Evolutionary conservation across 2,797 vertebrate genomes (phyloP).

Genomic region (Gymnoscopelus braueri): DNA sequence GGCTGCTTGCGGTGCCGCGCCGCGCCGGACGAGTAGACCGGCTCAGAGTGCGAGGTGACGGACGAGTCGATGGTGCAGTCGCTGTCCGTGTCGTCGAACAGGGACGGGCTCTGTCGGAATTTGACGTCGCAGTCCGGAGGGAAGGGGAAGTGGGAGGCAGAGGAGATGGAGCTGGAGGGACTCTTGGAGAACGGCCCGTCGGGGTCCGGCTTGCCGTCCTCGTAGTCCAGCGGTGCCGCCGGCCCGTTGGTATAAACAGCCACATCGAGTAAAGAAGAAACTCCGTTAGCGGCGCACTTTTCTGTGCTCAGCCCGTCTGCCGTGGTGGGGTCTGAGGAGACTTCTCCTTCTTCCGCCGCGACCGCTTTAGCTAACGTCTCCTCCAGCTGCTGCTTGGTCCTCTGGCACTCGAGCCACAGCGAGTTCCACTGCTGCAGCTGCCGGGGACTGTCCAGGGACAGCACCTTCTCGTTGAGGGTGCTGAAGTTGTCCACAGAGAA

Average conservation of each 20-base stretch:
- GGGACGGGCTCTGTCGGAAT: conserved; percentile 63
- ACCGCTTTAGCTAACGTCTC: conserved; percentile 65
- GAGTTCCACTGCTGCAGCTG: conserved; percentile 80
- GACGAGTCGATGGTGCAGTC: conserved; percentile 82
- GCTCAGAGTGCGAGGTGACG: conserved; percentile 80
- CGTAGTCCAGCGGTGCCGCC: conserved; percentile 45
- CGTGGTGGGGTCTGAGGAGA: conserved; percentile 22
- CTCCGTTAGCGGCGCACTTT: conserved; percentile 18
- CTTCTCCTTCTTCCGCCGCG: not conserved
- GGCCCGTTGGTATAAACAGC: conserved; percentile 1
- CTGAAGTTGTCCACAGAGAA: conserved; percentile 84
- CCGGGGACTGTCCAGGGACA: conserved; percentile 71
- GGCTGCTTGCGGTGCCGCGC: conserved; percentile 82
- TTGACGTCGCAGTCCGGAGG: conserved; percentile 58
- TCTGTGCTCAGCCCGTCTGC: conserved; percentile 35
- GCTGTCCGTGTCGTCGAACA: conserved; percentile 82
- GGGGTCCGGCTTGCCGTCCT: conserved; percentile 64
- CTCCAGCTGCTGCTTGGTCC: conserved; percentile 78
- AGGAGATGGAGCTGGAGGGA: conserved; percentile 55
- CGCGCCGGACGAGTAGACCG: conserved; percentile 65
- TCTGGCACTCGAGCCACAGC: conserved; percentile 81
- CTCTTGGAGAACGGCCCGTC: conserved; percentile 64
- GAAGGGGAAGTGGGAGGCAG: conserved; percentile 69
- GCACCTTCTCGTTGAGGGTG: conserved; percentile 74
- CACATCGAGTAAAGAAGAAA: conserved; percentile 45